Conservation (phyloP, 1,140 invertebrate genomes). For the Saccostrea echinata region DNA sequence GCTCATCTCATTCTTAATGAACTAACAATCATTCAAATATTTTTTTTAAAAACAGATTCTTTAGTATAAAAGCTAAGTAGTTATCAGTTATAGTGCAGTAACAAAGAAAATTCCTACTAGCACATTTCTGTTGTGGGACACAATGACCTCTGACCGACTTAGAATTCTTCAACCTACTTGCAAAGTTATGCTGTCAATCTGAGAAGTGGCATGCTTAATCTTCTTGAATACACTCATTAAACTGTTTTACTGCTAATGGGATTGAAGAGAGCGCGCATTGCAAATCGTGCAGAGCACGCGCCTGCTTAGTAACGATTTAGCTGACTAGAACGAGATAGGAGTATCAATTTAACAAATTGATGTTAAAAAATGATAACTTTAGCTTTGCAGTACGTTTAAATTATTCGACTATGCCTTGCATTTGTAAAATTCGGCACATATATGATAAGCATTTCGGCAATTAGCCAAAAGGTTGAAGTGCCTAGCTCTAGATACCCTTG, state of each 20-base stretch:
- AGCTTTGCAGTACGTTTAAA: not conserved
- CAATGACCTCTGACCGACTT: not conserved
- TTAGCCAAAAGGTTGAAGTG: not conserved
- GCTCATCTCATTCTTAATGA: no score
- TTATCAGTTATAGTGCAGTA: no score
- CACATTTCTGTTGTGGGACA: not conserved
- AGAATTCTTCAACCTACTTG: not conserved
- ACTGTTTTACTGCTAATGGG: not conserved
- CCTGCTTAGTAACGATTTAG: not conserved
- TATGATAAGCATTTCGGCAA: not conserved
- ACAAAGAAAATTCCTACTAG: not conserved
- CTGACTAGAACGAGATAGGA: not conserved
- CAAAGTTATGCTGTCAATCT: constrained; percentile 6
- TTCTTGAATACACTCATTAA: constrained; percentile 18
- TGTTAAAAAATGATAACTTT: not conserved
- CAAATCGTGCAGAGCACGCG: not conserved
- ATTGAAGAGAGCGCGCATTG: constrained; percentile 13
- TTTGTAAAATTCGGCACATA: constrained; percentile 25
- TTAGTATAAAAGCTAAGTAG: no score
- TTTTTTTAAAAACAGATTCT: no score
- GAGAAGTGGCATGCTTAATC: not conserved
- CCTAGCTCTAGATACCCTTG: not conserved
- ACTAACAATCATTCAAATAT: no score
- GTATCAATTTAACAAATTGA: not conserved
- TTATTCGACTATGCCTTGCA: not conserved